Evolutionary conservation across 2,113 vertebrate genomes (phyloP), one percentile per base, ranked within the genome.

Genomic region (Hucho hucho): DNA sequence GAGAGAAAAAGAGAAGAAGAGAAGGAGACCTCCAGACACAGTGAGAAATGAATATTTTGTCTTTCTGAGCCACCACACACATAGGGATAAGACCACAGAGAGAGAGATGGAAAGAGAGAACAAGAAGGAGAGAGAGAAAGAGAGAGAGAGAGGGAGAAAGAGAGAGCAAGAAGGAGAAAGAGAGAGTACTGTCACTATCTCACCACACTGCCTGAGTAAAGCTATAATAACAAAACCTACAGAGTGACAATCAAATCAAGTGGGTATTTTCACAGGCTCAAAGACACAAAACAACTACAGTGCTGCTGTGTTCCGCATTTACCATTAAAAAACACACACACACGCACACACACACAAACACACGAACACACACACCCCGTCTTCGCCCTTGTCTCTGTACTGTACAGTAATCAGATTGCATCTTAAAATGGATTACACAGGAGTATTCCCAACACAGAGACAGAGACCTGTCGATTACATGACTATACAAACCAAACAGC

Each of bases 401-500:
- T 75, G 76, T 58, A 80, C 75, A 67, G n/a, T 89, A 86, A 91
- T 90, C 87, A 82, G 82, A 89, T 90, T 85, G 75, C 29, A 61
- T 68, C 80, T 84, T 87, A 83, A 90, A 92, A 83, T 81, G 77
- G 87, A 92, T 90, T 87, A 89, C 32, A 86, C 81, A 79, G 80
- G 85, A 87, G 75, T 69, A 79, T 85, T 75, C 75, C 72, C 72
- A 66, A 71, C 37, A 68, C 70, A 68, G 75, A 79, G 80, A 88
- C 77, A 78, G 64, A 86, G 81, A 88, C 82, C 84, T 77, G 86
- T 86, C 83, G 81, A 83, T 88, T 86, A 88, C 47, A 32, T 49
- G 70, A 79, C 83, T 32, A 59, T 14, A 49, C 69, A 87, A 9
- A 29, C 71, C 75, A 76, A 84, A 84, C 75, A 72, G 3, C 3